These are phyloP conservation scores for Haliclona indistincta DNA, from an alignment of 37 sponge, comb jelly and placozoan species.

Conservation along the genomic window DNA sequence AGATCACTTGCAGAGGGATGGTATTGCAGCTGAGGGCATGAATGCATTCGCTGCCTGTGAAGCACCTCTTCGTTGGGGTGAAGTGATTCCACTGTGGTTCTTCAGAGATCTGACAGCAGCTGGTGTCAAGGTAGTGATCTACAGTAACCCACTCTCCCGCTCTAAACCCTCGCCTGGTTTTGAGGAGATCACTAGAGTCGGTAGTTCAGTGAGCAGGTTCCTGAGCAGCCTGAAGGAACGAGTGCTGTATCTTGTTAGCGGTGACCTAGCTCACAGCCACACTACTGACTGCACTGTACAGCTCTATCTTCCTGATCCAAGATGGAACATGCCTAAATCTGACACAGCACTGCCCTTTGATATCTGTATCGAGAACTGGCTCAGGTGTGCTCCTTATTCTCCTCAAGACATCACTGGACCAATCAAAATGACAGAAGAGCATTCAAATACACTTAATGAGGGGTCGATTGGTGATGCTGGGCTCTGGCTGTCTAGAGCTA, in stretches of 20 bases:
- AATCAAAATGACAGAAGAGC: conserved; percentile 18
- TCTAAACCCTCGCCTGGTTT: conserved; percentile 2
- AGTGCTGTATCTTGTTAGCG: conserved; percentile 51
- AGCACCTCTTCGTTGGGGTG: conserved; percentile 59
- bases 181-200: conserved; percentile 14
- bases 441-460: conserved; percentile 1
- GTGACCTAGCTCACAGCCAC: conserved; percentile 57
- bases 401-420: too few relatives aligned
- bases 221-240: conserved; percentile 16
- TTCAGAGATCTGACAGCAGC: conserved; percentile 24
- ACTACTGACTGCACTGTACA: conserved; percentile 22
- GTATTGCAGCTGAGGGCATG: conserved; percentile 48
- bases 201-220: conserved; percentile 29
- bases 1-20: conserved; percentile 33
- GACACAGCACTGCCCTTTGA: conserved; percentile 37
- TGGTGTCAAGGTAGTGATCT: conserved; percentile 42
- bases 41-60: conserved; percentile 29
- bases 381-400: conserved; percentile 15
- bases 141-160: conserved; percentile 19
- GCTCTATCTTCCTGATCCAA: conserved; percentile 54
- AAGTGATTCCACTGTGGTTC: conserved; percentile 58
- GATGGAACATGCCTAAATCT: conserved; percentile 39
- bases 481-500: conserved; percentile 45
- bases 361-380: conserved; percentile 44
- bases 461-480: conserved; percentile 17